These are phyloP conservation scores for Chaenogobius annularis DNA, from an alignment of 2,113 vertebrate species.

Conservation along the genomic window DNA sequence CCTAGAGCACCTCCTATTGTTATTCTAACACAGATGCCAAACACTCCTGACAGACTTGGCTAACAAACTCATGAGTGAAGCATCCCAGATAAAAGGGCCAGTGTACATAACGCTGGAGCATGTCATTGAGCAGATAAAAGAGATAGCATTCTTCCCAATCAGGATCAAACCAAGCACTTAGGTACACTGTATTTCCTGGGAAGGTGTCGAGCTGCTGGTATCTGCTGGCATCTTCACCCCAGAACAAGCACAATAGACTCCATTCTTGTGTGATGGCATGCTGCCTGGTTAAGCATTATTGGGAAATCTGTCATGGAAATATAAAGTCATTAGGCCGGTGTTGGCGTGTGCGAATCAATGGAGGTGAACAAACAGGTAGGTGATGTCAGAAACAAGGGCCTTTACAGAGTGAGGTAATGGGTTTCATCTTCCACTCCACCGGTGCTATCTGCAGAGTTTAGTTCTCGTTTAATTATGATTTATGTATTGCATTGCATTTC, in stretches of 20 bases:
- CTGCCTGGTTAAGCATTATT: slow-evolving; percentile 65
- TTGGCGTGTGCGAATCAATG: slow-evolving; percentile 41
- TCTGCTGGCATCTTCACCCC: slow-evolving; percentile 40
- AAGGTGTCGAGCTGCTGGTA: slow-evolving; percentile 53
- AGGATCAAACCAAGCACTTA: slow-evolving; percentile 57
- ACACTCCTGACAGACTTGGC: slow-evolving; percentile 31
- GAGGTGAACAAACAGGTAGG: slow-evolving; percentile 56
- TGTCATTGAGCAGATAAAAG: slow-evolving; percentile 66
- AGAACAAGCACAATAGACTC: slow-evolving; percentile 62
- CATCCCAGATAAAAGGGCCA: slow-evolving; percentile 51
- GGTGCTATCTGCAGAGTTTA: slow-evolving; percentile 14
- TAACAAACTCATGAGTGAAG: slow-evolving; percentile 55
- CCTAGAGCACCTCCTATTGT: slow-evolving; percentile 41
- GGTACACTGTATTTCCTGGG: slow-evolving; percentile 64
- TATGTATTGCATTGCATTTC: not conserved
- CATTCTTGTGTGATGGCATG: slow-evolving; percentile 68
- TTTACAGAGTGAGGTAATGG: slow-evolving; percentile 36
- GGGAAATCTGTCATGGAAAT: slow-evolving; percentile 65
- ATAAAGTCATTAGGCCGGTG: slow-evolving; percentile 51
- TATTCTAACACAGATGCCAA: slow-evolving; percentile 53
- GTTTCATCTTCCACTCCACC: slow-evolving; percentile 38
- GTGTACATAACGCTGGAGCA: slow-evolving; percentile 40
- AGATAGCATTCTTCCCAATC: slow-evolving; percentile 45
- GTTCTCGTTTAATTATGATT: not conserved
- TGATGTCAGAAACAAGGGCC: slow-evolving; percentile 59